Conservation (phyloP, 2,888 invertebrate species). For the Beris morrisii region DNA sequence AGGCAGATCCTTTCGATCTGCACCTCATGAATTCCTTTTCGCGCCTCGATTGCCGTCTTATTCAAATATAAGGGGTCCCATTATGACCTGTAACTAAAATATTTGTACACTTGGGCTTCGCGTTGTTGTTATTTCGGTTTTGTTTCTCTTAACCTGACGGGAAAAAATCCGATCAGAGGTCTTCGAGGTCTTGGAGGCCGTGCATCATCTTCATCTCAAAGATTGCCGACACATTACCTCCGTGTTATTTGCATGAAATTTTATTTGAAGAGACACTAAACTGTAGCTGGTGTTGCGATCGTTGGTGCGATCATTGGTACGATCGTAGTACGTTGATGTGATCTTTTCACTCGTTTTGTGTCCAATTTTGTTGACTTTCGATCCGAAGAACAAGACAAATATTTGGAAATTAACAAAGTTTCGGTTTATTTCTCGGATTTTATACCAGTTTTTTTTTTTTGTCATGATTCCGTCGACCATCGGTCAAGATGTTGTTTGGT, state of each 20-base stretch:
- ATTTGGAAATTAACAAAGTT: no score
- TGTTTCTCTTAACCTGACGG: neutral
- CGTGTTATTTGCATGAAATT: slow-evolving; percentile 33
- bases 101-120: slow-evolving; percentile 22
- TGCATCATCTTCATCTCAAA: slow-evolving; percentile 32
- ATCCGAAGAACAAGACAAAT: no score
- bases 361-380: no score
- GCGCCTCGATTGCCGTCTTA: slow-evolving; percentile 23
- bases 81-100: slow-evolving; percentile 34
- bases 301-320: no score
- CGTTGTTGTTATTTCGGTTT: neutral
- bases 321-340: no score
- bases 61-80: slow-evolving; percentile 27
- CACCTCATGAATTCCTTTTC: slow-evolving; percentile 23
- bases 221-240: slow-evolving; percentile 36
- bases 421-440: no score
- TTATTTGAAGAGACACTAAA: slow-evolving; percentile 33
- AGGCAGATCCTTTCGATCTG: no score
- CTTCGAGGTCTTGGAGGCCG: slow-evolving; percentile 13
- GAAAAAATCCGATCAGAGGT: slow-evolving; percentile 20
- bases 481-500: no score
- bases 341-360: no score
- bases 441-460: no score
- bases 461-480: no score
- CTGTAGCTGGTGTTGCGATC: slow-evolving; percentile 3